A percentile compares a stretch with the other conserved stretches of the same genome.
These are phyloP conservation scores for Cylloceria caligata DNA, from an alignment of 2,888 invertebrate genomes.

Conservation along the genomic window DNA sequence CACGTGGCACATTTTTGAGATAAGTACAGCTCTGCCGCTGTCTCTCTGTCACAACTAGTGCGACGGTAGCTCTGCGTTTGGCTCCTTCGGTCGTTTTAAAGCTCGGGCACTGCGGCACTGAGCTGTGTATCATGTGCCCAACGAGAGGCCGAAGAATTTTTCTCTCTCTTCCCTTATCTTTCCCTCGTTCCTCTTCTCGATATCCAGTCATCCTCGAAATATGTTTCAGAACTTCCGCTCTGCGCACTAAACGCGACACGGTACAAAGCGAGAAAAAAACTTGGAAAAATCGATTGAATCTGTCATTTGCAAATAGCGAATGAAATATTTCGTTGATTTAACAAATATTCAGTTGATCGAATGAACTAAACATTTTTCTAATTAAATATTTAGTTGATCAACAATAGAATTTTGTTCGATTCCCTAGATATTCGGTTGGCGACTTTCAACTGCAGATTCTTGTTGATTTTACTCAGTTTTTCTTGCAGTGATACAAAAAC, in stretches of 20 bases:
- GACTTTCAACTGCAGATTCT: no score
- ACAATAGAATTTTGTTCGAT: no score
- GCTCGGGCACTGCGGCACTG: slow-evolving; percentile 21
- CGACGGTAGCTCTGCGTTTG: slow-evolving; percentile 3
- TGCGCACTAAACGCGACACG: neutral
- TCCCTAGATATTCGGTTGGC: no score
- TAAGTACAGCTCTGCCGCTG: slow-evolving; percentile 57
- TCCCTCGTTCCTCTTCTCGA: slow-evolving; percentile 1
- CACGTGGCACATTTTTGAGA: slow-evolving; percentile 71
- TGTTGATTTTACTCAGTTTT: no score
- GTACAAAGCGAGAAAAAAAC: no score
- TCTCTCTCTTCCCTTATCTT: slow-evolving; percentile 10
- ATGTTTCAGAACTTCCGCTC: neutral
- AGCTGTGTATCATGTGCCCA: slow-evolving; percentile 37
- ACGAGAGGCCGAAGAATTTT: slow-evolving; percentile 22
- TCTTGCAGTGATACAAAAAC: no score
- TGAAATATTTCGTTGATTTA: no score
- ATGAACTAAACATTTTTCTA: no score
- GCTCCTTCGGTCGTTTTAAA: slow-evolving; percentile 31
- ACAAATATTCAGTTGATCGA: no score
- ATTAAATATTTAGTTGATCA: no score
- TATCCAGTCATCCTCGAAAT: slow-evolving; percentile 32
- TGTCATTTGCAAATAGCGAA: no score
- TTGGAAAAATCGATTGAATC: no score
- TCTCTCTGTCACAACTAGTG: slow-evolving; percentile 6